Evolutionary conservation across 1,140 invertebrate genomes (phyloP), one percentile per base, ranked within the genome.

Genomic region (Gryon sp.): DNA sequence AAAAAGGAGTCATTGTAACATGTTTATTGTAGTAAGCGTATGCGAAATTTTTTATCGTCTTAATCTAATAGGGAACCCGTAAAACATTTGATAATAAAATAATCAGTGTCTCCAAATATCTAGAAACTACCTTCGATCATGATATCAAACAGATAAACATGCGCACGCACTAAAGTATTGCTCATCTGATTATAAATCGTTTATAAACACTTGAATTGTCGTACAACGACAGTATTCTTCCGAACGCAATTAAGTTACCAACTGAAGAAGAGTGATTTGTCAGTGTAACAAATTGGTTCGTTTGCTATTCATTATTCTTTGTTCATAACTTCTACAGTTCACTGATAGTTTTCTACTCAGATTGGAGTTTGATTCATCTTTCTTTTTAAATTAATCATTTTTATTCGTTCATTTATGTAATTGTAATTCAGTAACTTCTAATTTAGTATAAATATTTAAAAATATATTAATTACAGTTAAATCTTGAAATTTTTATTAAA

Each of bases 111-210:
- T 74, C 69, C 60, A 74, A 74, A 65, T 73, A 73, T 65, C 69
- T 74, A 65, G 59, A 65, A 74, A 59, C 52, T 65, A 65, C 69
- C 69, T 74, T 65, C 43, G 60, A 65, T 74, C 60, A 32, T 24
- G 62, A 75, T 75, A 75, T 62, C 53, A 50, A 41, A 30, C 40
- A 62, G 62, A 68, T 75, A 75, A 75, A 75, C 62, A 75, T 59
- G 70, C 52, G 70, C 70, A 74, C 60, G 70, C 60, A 74, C 0
- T 43, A 32, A 45, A 55, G 30, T 57, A 50, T 66, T 60, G 36
- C 48, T 62, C 62, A 62, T 75, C 72, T 62, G 72, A 75, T 75
- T 74, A 34, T 45, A 66, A 53, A 76, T 57, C 63, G 43, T 76
- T 76, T 76, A 76, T 76, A 76, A 76, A 30, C 65, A 59, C 57